Evolutionary conservation across 2,113 vertebrate genomes (phyloP).

Genomic region (Pomatorhinus ruficollis): DNA sequence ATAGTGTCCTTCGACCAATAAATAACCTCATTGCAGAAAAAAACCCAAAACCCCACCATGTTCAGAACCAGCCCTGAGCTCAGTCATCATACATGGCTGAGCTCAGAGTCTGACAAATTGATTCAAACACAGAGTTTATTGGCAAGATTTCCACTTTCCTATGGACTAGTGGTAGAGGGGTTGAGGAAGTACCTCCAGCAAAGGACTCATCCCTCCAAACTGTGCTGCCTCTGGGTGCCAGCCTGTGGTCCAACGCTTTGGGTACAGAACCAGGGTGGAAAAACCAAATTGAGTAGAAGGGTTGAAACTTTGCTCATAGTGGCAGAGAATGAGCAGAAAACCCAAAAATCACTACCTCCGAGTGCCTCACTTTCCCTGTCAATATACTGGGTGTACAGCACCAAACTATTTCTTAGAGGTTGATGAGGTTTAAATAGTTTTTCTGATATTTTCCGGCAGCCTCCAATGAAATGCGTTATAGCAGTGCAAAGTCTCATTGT

Average conservation of each 20-base stretch:
- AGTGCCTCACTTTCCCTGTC: neutral
- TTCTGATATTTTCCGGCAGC: neutral
- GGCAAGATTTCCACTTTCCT: neutral
- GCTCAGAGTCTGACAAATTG: neutral
- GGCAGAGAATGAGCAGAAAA: neutral
- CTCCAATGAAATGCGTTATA: neutral
- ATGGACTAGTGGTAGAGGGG: neutral
- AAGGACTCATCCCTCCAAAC: neutral
- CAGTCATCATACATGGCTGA: neutral
- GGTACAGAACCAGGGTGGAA: neutral
- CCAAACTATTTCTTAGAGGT: neutral
- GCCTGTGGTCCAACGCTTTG: neutral
- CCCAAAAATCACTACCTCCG: fast-evolving
- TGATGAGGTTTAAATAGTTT: neutral
- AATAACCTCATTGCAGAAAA: neutral
- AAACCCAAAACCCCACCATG: fast-evolving
- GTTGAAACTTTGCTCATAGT: neutral
- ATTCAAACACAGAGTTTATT: neutral
- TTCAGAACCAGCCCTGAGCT: neutral
- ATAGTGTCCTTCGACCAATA: neutral
- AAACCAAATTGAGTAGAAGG: neutral
- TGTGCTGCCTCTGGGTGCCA: neutral
- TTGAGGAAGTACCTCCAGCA: neutral
- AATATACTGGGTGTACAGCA: neutral
- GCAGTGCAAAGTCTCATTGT: neutral